A percentile compares a stretch with the other conserved stretches of the same genome.
These are phyloP conservation scores for Teleogryllus occipitalis DNA, from an alignment of 1,140 invertebrate species.

Conservation along the genomic window DNA sequence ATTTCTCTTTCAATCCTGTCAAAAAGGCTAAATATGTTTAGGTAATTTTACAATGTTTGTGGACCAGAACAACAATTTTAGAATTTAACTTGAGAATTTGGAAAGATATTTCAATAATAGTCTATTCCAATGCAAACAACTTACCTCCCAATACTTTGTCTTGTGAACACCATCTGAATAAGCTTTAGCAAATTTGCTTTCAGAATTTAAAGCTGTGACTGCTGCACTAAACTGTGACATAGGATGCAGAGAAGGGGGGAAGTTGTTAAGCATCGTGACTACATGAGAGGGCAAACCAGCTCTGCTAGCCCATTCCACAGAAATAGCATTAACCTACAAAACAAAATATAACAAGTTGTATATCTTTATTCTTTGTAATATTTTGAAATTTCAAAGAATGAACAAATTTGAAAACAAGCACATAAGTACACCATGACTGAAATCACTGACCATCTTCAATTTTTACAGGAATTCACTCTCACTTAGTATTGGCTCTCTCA, in stretches of 20 bases:
- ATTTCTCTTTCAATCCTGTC: too few relatives aligned
- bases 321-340: constrained; percentile 63
- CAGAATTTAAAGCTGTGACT: constrained; percentile 84
- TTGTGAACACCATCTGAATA: constrained; percentile 81
- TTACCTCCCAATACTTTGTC: constrained; percentile 80
- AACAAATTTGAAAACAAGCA: neutral
- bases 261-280: constrained; percentile 88
- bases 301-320: constrained; percentile 84
- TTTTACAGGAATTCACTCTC: too few relatives aligned
- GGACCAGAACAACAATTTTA: too few relatives aligned
- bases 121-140: constrained; percentile 10
- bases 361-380: neutral
- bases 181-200: constrained; percentile 89
- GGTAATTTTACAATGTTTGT: too few relatives aligned
- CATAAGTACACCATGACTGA: too few relatives aligned
- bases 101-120: neutral
- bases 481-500: too few relatives aligned
- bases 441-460: too few relatives aligned
- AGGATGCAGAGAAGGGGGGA: constrained; percentile 87
- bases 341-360: constrained; percentile 9
- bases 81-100: too few relatives aligned
- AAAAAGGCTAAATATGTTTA: too few relatives aligned
- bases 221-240: constrained; percentile 95
- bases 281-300: constrained; percentile 88
- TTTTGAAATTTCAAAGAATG: neutral